Percentiles rank a stretch among this genome's conserved stretches.
phyloP scores from a whole-genome alignment of 2,888 invertebrate genomes.

The Polietes domitor region DNA sequence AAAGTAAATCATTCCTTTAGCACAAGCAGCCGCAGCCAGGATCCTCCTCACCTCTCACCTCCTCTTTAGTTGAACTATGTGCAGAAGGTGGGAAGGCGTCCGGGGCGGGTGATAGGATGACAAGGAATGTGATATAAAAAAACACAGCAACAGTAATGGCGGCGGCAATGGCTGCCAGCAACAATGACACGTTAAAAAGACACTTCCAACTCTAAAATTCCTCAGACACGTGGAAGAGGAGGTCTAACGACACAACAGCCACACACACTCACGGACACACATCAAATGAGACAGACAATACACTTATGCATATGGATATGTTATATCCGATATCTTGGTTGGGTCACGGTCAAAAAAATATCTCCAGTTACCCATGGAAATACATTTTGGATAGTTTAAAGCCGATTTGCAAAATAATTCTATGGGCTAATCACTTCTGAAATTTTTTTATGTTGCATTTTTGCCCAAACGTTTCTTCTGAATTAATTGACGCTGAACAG shows the following conservation, averaged over 20 bases:
- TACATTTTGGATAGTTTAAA: no score
- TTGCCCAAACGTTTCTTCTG: no score
- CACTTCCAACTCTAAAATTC: slow-evolving; percentile 14
- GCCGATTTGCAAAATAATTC: no score
- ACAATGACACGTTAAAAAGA: slow-evolving; percentile 25
- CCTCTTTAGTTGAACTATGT: background rate
- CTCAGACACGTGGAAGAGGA: background rate
- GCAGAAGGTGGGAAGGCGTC: background rate
- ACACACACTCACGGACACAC: background rate
- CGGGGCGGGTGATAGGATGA: background rate
- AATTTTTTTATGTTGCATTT: no score
- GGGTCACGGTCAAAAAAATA: no score
- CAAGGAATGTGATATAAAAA: background rate
- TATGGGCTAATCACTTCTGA: no score
- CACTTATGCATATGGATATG: background rate
- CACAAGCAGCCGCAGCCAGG: background rate
- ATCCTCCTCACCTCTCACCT: background rate
- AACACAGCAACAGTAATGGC: slow-evolving; percentile 3
- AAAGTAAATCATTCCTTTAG: slow-evolving; percentile 33
- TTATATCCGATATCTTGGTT: no score
- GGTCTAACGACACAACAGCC: background rate
- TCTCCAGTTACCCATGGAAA: no score
- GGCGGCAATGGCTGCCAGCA: slow-evolving; percentile 8
- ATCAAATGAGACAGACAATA: slow-evolving; percentile 4
- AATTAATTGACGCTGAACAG: no score